phyloP scores from a whole-genome alignment of 2,797 vertebrate genomes.

The Enteromius thamalakanensis region DNA sequence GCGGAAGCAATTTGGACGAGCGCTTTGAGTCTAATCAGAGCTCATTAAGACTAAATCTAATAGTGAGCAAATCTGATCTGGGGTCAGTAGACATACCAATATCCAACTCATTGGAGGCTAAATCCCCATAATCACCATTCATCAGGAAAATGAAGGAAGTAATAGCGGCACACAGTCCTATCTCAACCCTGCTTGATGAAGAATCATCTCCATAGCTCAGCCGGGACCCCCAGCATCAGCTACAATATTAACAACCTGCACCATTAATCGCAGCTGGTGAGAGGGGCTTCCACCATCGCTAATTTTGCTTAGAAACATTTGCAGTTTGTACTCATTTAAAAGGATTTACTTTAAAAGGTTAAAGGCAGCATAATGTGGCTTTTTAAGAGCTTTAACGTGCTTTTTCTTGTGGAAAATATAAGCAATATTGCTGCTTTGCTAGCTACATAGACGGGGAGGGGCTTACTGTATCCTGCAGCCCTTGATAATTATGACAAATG shows the following conservation, averaged over 20 bases:
- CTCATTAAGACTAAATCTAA: slow-evolving; percentile 58
- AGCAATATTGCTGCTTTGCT: not conserved
- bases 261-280: slow-evolving; percentile 9
- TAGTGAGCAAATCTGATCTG: slow-evolving; percentile 55
- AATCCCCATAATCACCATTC: slow-evolving; percentile 56
- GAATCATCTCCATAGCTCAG: slow-evolving; percentile 38
- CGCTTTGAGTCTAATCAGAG: slow-evolving; percentile 48
- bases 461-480: slow-evolving; percentile 8
- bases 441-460: not conserved
- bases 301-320: slow-evolving; percentile 7
- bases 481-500: slow-evolving; percentile 35
- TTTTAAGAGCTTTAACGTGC: slow-evolving; percentile 16
- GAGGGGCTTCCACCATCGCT: slow-evolving; percentile 17
- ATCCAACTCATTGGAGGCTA: slow-evolving; percentile 54
- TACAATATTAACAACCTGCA: slow-evolving; percentile 31
- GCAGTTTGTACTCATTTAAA: slow-evolving; percentile 21
- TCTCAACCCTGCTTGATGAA: slow-evolving; percentile 45
- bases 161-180: slow-evolving; percentile 46
- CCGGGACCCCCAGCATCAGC: slow-evolving; percentile 33
- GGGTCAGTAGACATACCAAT: slow-evolving; percentile 52
- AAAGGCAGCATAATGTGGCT: not conserved
- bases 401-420: not conserved
- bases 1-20: slow-evolving; percentile 33
- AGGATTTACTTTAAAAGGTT: not conserved
- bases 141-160: slow-evolving; percentile 58